phyloP scores from a whole-genome alignment of 2,113 vertebrate genomes.

The Sciurus niger region DNA sequence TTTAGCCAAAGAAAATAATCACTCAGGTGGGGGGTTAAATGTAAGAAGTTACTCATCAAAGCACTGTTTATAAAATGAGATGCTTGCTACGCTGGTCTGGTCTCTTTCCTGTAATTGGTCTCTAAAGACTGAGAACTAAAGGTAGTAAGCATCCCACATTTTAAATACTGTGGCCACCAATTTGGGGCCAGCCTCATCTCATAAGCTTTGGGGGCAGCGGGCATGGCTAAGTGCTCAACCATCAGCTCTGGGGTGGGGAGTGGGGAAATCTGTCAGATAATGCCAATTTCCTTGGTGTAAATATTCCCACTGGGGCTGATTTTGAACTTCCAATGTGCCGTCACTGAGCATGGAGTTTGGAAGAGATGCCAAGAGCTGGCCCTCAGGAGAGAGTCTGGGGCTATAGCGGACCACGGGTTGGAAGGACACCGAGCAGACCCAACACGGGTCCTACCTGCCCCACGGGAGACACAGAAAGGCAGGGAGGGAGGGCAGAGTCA shows the following conservation, averaged over 20 bases:
- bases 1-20: constrained; percentile 70
- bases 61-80: background rate
- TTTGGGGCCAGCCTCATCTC: background rate
- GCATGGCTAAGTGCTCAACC: background rate
- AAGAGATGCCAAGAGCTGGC: background rate
- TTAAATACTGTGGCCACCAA: background rate
- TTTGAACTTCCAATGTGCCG: background rate
- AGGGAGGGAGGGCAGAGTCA: background rate
- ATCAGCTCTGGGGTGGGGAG: background rate
- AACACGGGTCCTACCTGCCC: background rate
- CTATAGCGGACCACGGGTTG: background rate
- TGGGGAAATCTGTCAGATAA: background rate
- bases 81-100: background rate
- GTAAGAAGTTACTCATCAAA: constrained; percentile 24
- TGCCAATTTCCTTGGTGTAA: background rate
- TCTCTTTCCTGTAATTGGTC: background rate
- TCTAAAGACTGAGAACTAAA: background rate
- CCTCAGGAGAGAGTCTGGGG: rapidly evolving
- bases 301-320: background rate
- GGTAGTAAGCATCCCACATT: background rate
- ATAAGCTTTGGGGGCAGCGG: background rate
- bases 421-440: background rate
- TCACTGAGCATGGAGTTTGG: background rate
- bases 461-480: background rate
- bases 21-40: constrained; percentile 1